A percentile compares a stretch with the other conserved stretches of the same genome.
phyloP scores from a whole-genome alignment of 2,113 vertebrate species.

The Microcebus griseorufus region DNA sequence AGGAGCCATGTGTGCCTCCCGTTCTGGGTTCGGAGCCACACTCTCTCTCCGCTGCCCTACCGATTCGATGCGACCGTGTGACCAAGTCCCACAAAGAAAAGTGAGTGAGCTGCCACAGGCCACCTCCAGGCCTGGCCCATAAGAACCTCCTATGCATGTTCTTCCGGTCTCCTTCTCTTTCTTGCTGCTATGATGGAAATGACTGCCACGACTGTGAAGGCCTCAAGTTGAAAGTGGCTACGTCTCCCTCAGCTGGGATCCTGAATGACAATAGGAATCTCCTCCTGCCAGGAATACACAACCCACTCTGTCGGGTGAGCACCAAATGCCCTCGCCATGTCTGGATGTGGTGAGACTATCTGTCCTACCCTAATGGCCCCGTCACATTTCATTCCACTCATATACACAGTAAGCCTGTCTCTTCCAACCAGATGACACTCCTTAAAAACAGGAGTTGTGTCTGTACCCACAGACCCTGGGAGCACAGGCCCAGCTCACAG shows the following conservation, averaged over 20 bases:
- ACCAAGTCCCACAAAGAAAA: neutral
- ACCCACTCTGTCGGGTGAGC: neutral
- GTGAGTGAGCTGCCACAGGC: neutral
- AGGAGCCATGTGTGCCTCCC: neutral
- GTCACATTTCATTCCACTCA: neutral
- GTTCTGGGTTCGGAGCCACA: neutral
- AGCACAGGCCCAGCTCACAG: no score
- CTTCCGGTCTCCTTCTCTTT: neutral
- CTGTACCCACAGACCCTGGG: rapidly evolving
- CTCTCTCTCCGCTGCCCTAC: neutral
- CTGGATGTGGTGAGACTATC: neutral
- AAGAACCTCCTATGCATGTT: neutral
- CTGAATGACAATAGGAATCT: neutral
- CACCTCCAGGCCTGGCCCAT: neutral
- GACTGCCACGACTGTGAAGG: neutral
- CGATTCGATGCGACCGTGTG: neutral
- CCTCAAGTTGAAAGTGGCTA: neutral
- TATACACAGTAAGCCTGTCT: neutral
- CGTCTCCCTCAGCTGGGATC: neutral
- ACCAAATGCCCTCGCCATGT: neutral
- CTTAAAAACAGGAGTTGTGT: no score
- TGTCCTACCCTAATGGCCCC: neutral
- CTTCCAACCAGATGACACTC: neutral
- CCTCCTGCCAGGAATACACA: neutral
- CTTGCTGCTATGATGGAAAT: neutral